Evolutionary conservation across 1,140 invertebrate genomes (phyloP).

Genomic region (Drosophila sproati): DNA sequence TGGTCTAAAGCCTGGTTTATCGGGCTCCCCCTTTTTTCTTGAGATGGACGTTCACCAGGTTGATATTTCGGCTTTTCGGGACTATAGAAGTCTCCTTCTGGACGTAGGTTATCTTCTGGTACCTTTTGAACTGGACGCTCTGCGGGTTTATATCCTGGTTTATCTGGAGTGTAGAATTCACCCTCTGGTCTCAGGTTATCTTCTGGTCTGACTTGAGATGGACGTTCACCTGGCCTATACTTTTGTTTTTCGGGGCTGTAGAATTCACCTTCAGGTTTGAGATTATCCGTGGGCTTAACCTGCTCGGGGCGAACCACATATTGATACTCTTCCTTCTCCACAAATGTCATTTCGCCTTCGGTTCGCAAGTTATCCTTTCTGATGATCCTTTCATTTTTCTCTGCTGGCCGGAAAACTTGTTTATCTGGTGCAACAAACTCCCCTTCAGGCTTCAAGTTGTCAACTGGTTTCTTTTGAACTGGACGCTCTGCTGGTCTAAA

Average conservation of each 20-base stretch:
- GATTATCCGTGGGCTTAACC: constrained; percentile 87
- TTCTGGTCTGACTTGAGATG: constrained; percentile 83
- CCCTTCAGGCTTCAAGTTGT: constrained; percentile 80
- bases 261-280: constrained; percentile 69
- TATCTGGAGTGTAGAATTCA: constrained; percentile 85
- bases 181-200: constrained; percentile 87
- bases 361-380: constrained; percentile 85
- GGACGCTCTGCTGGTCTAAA: constrained; percentile 84
- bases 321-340: constrained; percentile 79
- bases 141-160: constrained; percentile 85
- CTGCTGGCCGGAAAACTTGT: not conserved
- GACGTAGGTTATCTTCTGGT: constrained; percentile 85
- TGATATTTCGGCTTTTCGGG: constrained; percentile 85
- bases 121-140: constrained; percentile 84
- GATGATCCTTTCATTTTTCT: not conserved
- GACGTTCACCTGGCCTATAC: constrained; percentile 83
- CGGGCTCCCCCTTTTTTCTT: too few species aligned
- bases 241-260: constrained; percentile 83
- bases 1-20: constrained; percentile 83
- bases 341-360: constrained; percentile 86
- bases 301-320: constrained; percentile 86
- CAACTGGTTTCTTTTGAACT: constrained; percentile 84
- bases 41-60: constrained; percentile 86
- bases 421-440: constrained; percentile 14
- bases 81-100: constrained; percentile 86